Conservation (phyloP, 2,888 invertebrate species). For the Aphidius colemani region DNA sequence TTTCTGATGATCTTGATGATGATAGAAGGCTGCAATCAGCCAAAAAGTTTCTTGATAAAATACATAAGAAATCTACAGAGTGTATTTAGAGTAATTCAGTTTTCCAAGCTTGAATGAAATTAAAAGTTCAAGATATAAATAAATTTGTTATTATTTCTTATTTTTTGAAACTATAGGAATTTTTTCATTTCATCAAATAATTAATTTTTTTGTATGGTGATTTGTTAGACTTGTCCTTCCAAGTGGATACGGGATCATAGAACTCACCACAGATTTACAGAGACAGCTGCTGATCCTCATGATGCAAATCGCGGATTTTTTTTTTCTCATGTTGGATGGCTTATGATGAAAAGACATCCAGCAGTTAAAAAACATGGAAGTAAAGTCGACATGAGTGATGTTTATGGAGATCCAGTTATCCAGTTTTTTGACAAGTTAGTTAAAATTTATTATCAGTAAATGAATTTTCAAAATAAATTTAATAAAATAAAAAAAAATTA, state of each 20-base stretch:
- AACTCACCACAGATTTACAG: conserved; percentile 76
- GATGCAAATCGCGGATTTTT: conserved; percentile 85
- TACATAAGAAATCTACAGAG: background rate
- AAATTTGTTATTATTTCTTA: background rate
- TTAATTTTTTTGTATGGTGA: background rate
- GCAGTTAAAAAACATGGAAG: conserved; percentile 78
- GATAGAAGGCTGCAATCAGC: conserved; percentile 35
- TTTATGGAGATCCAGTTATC: conserved; percentile 77
- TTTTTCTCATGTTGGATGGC: conserved; percentile 94
- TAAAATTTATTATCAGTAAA: background rate
- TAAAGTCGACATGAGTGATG: conserved; percentile 83
- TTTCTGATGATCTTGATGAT: background rate
- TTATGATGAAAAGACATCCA: conserved; percentile 89
- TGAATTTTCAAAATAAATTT: too few species aligned
- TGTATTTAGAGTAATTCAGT: background rate
- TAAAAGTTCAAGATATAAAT: background rate
- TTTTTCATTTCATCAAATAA: background rate
- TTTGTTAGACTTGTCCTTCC: conserved; percentile 47
- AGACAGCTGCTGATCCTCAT: conserved; percentile 84
- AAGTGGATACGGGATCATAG: conserved; percentile 65
- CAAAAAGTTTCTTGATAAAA: conserved; percentile 34
- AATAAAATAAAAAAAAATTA: too few species aligned
- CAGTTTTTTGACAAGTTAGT: conserved; percentile 77
- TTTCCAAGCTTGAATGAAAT: background rate
- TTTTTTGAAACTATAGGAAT: too few species aligned